Conservation (phyloP, 2,113 vertebrate genomes). For the Microtus montanus region DNA sequence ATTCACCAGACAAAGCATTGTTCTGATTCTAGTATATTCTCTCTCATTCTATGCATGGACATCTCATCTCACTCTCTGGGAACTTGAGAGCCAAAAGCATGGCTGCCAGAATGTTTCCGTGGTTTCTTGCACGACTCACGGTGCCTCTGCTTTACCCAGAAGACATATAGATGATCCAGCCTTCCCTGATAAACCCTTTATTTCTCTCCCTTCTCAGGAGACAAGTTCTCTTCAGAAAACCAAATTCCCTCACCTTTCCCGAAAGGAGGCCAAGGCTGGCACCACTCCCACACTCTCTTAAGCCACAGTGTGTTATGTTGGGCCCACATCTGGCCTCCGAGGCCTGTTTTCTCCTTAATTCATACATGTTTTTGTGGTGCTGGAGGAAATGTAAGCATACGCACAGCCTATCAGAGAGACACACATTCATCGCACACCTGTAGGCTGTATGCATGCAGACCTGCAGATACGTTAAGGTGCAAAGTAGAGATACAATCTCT, state of each 20-base stretch:
- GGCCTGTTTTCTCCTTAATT: conserved; percentile 41
- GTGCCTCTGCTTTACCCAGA: neutral
- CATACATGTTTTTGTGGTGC: conserved; percentile 1
- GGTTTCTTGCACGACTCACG: neutral
- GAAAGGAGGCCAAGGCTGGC: neutral
- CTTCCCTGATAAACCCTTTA: neutral
- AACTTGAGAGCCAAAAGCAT: neutral
- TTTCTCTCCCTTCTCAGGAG: conserved; percentile 7
- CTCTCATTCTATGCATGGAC: neutral
- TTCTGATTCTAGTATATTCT: neutral
- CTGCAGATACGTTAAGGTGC: neutral
- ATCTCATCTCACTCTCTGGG: neutral
- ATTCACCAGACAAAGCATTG: neutral
- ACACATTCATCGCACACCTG: too few species aligned
- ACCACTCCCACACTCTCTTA: neutral
- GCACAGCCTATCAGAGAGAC: neutral
- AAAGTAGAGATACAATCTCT: neutral
- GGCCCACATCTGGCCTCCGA: neutral
- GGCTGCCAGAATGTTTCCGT: neutral
- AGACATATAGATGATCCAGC: neutral
- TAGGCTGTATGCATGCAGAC: neutral
- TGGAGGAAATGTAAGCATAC: neutral
- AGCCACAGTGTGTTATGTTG: conserved; percentile 12
- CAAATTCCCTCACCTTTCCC: neutral
- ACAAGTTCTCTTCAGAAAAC: neutral